A percentile compares a stretch with the other conserved stretches of the same genome.
These are phyloP conservation scores for Megalonaias nervosa DNA, from an alignment of 1,140 invertebrate genomes.

Conservation along the genomic window DNA sequence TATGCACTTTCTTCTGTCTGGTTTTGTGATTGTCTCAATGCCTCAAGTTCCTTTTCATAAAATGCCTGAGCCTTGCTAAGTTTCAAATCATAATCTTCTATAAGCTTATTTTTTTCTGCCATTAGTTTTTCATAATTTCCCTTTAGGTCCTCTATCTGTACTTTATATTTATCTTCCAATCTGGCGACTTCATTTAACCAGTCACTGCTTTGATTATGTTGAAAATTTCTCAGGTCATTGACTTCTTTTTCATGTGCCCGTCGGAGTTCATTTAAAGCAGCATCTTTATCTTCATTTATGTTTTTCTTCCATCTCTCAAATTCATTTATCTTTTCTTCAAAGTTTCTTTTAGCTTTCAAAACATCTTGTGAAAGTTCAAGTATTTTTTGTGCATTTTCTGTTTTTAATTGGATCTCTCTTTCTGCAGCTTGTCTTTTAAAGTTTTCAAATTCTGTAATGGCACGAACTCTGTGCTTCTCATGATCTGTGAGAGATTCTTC, in stretches of 20 bases:
- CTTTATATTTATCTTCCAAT: constrained; percentile 59
- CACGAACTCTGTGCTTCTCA: constrained; percentile 45
- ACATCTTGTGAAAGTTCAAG: constrained; percentile 64
- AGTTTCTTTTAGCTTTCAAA: constrained; percentile 60
- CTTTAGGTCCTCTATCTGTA: constrained; percentile 54
- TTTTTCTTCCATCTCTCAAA: constrained; percentile 58
- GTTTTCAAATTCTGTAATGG: constrained; percentile 54
- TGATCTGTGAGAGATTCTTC: constrained; percentile 48
- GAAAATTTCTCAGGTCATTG: constrained; percentile 51
- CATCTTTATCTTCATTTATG: constrained; percentile 54
- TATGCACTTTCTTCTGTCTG: constrained; percentile 47
- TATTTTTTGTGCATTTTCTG: constrained; percentile 62
- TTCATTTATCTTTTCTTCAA: constrained; percentile 62
- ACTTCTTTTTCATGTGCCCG: constrained; percentile 60
- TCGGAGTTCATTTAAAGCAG: constrained; percentile 57
- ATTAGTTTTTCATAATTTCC: constrained; percentile 45
- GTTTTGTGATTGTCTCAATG: constrained; percentile 51
- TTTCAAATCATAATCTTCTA: constrained; percentile 67
- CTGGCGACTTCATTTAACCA: constrained; percentile 56
- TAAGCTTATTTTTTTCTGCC: constrained; percentile 54
- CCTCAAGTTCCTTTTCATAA: constrained; percentile 69
- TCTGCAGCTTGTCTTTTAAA: constrained; percentile 59
- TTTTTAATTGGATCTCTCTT: constrained; percentile 55
- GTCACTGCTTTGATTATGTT: constrained; percentile 49
- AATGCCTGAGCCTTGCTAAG: constrained; percentile 66